Conservation (phyloP, 2,113 vertebrate genomes). For the Upupa epops region DNA sequence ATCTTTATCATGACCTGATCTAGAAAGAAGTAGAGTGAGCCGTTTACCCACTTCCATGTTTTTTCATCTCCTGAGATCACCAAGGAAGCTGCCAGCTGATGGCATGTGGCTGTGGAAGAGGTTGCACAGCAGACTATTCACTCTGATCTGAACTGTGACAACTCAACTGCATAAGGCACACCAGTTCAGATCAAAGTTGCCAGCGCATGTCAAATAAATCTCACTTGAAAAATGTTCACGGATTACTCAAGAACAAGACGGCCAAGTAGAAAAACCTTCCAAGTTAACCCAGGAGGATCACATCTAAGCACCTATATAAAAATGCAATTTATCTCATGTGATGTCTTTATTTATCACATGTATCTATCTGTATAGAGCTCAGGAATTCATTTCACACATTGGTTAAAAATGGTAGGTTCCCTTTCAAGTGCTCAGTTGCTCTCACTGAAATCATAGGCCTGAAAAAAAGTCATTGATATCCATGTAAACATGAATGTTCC, state of each 20-base stretch:
- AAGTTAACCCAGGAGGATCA: background rate
- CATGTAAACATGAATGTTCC: background rate
- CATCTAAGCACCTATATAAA: background rate
- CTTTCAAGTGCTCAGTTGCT: background rate
- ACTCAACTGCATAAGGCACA: background rate
- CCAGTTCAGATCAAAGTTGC: background rate
- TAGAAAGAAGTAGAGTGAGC: background rate
- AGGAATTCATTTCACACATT: background rate
- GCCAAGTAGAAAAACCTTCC: background rate
- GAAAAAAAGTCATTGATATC: background rate
- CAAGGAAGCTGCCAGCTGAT: background rate
- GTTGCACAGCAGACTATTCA: background rate
- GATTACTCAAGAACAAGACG: background rate
- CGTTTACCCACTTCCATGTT: background rate
- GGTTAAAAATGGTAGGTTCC: background rate
- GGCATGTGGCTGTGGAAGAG: background rate
- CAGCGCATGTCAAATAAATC: background rate
- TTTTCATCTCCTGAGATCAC: background rate
- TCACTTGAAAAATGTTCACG: background rate
- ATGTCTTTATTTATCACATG: background rate
- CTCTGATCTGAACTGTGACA: background rate
- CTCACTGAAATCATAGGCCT: background rate
- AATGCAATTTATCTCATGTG: background rate
- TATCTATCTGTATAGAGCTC: background rate
- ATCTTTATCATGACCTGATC: background rate